These are phyloP conservation scores for Myopa tessellatipennis DNA, from an alignment of 2,888 invertebrate species.

Conservation along the genomic window DNA sequence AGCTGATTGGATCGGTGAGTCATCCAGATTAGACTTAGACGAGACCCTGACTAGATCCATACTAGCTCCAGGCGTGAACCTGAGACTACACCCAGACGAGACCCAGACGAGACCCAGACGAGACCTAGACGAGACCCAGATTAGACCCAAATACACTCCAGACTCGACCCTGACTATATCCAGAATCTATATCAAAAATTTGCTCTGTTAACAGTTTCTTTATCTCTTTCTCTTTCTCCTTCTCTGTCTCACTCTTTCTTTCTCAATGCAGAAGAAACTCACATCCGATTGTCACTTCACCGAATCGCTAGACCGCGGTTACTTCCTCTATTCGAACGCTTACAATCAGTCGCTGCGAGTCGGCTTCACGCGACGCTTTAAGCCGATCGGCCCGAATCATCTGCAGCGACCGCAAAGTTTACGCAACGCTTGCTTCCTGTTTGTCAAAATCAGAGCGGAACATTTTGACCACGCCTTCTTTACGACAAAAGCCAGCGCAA, in stretches of 20 bases:
- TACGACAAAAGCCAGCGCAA: constrained; percentile 43
- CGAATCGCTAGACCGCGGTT: constrained; percentile 60
- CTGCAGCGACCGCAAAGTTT: constrained; percentile 51
- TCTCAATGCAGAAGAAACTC: constrained; percentile 57
- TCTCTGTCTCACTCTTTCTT: constrained; percentile 1
- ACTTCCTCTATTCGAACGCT: constrained; percentile 58
- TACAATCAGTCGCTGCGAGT: constrained; percentile 58
- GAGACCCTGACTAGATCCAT: too few relatives aligned
- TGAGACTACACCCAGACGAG: background rate
- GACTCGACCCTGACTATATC: too few relatives aligned
- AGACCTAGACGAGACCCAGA: too few relatives aligned
- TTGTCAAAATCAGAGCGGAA: constrained; percentile 55
- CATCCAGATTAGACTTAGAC: background rate
- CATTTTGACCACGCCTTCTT: constrained; percentile 49
- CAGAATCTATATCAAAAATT: background rate
- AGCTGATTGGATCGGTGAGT: constrained; percentile 64
- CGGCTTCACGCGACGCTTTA: constrained; percentile 60
- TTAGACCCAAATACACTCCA: too few relatives aligned
- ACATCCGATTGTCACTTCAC: constrained; percentile 63
- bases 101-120: background rate
- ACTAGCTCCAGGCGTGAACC: too few relatives aligned
- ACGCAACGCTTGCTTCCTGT: constrained; percentile 57
- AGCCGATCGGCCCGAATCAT: constrained; percentile 58
- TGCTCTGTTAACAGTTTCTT: background rate
- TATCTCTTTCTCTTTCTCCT: constrained; percentile 15